These are phyloP conservation scores for Dendroctonus ponderosae DNA, from an alignment of 1,140 invertebrate genomes.

Conservation along the genomic window DNA sequence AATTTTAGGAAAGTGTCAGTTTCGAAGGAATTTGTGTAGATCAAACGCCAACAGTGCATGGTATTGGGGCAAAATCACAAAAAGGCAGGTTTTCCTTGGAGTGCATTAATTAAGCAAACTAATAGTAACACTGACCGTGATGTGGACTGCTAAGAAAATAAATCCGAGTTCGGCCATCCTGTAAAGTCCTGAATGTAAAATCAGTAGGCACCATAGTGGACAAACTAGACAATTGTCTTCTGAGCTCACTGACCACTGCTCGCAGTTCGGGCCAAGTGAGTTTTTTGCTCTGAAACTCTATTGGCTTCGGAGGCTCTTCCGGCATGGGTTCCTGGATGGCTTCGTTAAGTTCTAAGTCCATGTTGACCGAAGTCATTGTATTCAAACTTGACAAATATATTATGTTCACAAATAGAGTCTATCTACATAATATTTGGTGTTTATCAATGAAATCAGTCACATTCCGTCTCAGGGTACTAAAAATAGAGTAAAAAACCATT, in stretches of 20 bases:
- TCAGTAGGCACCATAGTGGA: constrained; percentile 76
- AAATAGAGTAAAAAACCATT: no score
- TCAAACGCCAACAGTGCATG: no score
- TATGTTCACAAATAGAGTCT: no score
- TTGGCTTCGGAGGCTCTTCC: neutral
- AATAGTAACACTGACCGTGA: constrained; percentile 56
- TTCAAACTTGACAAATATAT: no score
- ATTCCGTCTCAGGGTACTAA: no score
- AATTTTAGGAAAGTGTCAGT: no score
- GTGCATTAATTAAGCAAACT: neutral
- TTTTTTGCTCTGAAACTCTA: constrained; percentile 36
- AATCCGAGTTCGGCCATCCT: constrained; percentile 75
- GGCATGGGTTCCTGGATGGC: neutral
- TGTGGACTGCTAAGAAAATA: constrained; percentile 86
- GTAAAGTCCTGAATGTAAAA: constrained; percentile 74
- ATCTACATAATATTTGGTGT: no score
- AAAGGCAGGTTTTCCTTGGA: neutral
- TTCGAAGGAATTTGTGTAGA: no score
- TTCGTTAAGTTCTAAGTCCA: neutral
- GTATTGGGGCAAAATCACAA: no score
- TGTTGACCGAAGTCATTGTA: neutral
- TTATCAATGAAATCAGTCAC: no score
- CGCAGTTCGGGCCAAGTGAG: constrained; percentile 77
- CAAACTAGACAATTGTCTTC: constrained; percentile 72
- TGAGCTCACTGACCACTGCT: constrained; percentile 75